phyloP scores from a whole-genome alignment of 2,888 invertebrate genomes.

The Ernsta delagoae region DNA sequence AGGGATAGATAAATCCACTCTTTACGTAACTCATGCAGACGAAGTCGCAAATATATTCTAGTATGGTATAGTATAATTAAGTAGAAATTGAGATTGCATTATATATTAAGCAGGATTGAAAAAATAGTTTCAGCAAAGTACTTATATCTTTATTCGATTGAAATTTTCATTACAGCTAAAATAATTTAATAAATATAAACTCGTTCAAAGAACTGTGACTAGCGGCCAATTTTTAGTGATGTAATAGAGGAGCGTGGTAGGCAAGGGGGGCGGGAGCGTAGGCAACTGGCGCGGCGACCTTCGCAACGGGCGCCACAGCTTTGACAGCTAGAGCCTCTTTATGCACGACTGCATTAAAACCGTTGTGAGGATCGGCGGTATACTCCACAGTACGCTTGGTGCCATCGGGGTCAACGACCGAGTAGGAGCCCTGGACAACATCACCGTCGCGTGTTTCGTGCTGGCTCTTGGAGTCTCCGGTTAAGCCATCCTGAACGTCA shows the following conservation, averaged over 20 bases:
- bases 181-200: neutral
- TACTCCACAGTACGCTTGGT: conserved; percentile 86
- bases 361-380: conserved; percentile 87
- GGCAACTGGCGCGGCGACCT: conserved; percentile 57
- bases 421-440: conserved; percentile 87
- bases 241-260: conserved; percentile 1
- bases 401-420: conserved; percentile 87
- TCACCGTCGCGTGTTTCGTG: conserved; percentile 85
- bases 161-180: too few relatives aligned
- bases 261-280: conserved; percentile 36
- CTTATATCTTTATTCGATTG: too few relatives aligned
- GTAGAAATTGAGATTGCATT: too few relatives aligned
- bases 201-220: neutral
- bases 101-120: too few relatives aligned
- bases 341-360: conserved; percentile 88
- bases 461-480: conserved; percentile 81
- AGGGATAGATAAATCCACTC: too few relatives aligned
- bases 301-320: conserved; percentile 71
- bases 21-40: too few relatives aligned
- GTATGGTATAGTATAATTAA: too few relatives aligned
- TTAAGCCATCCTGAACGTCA: conserved; percentile 87
- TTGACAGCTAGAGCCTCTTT: conserved; percentile 82
- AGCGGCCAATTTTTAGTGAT: neutral
- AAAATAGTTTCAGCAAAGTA: too few relatives aligned
- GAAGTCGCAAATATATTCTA: too few relatives aligned